phyloP scores from a whole-genome alignment of 2,113 vertebrate genomes.

The Plectropomus leopardus region DNA sequence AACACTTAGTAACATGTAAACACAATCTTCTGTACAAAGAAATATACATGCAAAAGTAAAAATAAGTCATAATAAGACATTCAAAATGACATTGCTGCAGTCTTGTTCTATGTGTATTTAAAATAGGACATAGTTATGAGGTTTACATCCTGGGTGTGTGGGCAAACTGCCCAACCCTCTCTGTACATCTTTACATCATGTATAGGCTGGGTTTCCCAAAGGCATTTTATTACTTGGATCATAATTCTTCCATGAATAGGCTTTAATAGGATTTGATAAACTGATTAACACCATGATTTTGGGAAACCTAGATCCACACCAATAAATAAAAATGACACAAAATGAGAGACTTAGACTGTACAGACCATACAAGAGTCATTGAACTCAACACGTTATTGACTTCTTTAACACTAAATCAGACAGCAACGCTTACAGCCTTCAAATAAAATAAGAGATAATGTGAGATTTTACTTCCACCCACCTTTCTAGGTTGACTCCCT shows the following conservation, averaged over 20 bases:
- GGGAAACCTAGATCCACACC: constrained; percentile 64
- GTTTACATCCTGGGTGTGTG: constrained; percentile 88
- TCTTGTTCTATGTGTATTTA: constrained; percentile 82
- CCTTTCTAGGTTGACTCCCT: constrained; percentile 33
- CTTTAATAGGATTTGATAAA: constrained; percentile 42
- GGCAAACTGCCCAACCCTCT: constrained; percentile 80
- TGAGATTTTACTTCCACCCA: constrained; percentile 30
- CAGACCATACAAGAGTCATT: constrained; percentile 68
- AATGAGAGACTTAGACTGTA: constrained; percentile 78
- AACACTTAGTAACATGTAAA: constrained; percentile 93
- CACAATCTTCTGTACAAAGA: constrained; percentile 95
- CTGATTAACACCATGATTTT: constrained; percentile 45
- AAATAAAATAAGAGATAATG: constrained; percentile 52
- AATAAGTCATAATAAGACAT: constrained; percentile 88
- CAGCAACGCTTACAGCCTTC: constrained; percentile 45
- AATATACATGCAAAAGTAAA: constrained; percentile 98
- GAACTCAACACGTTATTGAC: constrained; percentile 46
- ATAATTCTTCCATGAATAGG: constrained; percentile 14
- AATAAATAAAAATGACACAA: constrained; percentile 84
- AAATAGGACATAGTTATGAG: constrained; percentile 88
- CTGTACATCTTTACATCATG: constrained; percentile 94
- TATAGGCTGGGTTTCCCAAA: constrained; percentile 59
- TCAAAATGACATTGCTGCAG: constrained; percentile 83
- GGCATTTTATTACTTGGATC: constrained; percentile 56
- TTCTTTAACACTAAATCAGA: constrained; percentile 46